Base-by-base conservation (phyloP, 2,797 vertebrate genomes). In the Sebastes melanostomus region DNA sequence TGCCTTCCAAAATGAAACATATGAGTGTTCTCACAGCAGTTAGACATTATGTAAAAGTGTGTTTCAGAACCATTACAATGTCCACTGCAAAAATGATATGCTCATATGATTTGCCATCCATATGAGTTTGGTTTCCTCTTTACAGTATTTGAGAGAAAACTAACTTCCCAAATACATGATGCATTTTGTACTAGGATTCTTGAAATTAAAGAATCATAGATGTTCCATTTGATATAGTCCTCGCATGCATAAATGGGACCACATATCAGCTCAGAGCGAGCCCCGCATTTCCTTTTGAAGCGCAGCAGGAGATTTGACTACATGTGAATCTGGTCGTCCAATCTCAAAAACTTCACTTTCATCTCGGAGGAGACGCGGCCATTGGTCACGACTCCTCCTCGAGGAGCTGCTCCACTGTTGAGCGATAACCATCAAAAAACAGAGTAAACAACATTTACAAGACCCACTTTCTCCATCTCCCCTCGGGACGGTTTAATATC, bases 381-480 rank as follows among this genome's bases (percentile, higher is more conserved):
- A 30, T 80, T 66, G 5, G 77, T 85, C 79, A 75, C 3, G 61
- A 59, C 72, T 76, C 32, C 54, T 32, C 38, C 27, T 56, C 22
- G 5, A 4, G 0, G 0, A 12, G 52, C 36, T 5, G 61, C 75
- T 70, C 25, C 13, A 6, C 60, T 3, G 75, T 20, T 30, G 42
- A 75, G 58, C 22, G 83, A 89, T 86, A 84, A 77, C 50, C 76
- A 82, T 80, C 56, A 71, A 78, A 75, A 81, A 78, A 69, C 58
- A 55, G 56, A 38, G 82, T 70, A 88, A 88, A 88, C 82, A 88
- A 56, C 77, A 84, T 88, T 89, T 89, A 89, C 82, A 83, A 81
- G 73, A 65, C 3, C 62, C 66, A 5, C 67, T 60, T 63, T 24
- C 56, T 22, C 20, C 18, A 11, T 20, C 52, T 11, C 2, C 24